phyloP scores from a whole-genome alignment of 2,113 vertebrate species.

The Ailuropoda melanoleuca region DNA sequence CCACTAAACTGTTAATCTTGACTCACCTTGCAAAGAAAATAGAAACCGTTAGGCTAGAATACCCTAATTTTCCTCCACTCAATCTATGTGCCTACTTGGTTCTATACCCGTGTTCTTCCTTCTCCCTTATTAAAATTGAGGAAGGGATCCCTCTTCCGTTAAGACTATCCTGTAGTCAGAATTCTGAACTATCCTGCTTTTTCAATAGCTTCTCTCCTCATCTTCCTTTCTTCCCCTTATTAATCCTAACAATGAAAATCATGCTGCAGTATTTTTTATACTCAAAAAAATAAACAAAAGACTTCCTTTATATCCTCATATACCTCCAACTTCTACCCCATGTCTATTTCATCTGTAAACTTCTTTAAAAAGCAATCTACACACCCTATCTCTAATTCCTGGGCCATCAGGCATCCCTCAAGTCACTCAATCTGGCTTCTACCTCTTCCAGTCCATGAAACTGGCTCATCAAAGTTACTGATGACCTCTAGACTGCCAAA shows the following conservation, averaged over 20 bases:
- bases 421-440: conserved; percentile 1
- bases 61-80: not conserved
- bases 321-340: not conserved
- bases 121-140: not conserved
- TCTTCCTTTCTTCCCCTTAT: not conserved
- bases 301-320: not conserved
- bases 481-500: not conserved
- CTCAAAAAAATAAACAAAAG: not conserved
- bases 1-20: not conserved
- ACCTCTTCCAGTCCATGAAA: not conserved
- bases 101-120: not conserved
- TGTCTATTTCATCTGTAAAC: not conserved
- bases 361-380: conserved; percentile 2
- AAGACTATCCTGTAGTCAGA: not conserved
- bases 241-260: conserved; percentile 7
- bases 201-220: not conserved
- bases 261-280: not conserved
- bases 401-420: not conserved
- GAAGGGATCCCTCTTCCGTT: not conserved
- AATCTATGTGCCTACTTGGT: not conserved
- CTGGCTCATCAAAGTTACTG: not conserved
- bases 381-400: not conserved
- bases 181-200: not conserved
- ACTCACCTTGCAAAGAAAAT: not conserved
- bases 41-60: not conserved